phyloP scores from a whole-genome alignment of 2,113 vertebrate genomes.

The Prolemur simus region DNA sequence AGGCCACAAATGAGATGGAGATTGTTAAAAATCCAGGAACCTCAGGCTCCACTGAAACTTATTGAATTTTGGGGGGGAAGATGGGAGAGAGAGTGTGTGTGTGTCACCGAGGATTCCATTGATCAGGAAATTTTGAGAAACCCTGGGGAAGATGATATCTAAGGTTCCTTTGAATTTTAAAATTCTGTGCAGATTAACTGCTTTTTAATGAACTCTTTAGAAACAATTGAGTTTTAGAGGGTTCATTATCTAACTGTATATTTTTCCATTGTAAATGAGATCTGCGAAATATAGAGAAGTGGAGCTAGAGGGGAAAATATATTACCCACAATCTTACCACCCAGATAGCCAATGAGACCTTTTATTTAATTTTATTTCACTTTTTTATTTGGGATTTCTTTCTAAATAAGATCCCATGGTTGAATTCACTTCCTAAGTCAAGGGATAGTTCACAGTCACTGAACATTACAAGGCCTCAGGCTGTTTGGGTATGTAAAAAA shows the following conservation, averaged over 20 bases:
- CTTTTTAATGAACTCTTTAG: constrained; percentile 35
- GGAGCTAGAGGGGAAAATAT: background rate
- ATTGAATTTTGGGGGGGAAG: background rate
- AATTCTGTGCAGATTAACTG: constrained; percentile 8
- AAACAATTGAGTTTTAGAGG: background rate
- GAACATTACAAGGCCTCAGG: background rate
- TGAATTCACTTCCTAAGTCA: background rate
- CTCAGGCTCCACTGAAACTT: background rate
- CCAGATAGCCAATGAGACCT: background rate
- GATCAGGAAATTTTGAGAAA: background rate
- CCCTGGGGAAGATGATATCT: background rate
- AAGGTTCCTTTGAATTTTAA: constrained; percentile 6
- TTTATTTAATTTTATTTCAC: background rate
- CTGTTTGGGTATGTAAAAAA: background rate
- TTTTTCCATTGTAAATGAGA: constrained; percentile 42
- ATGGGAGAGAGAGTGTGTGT: background rate
- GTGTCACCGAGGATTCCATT: background rate
- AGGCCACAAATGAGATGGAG: background rate
- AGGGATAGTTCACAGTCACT: background rate
- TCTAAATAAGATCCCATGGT: background rate
- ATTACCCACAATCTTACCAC: background rate
- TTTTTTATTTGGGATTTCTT: background rate
- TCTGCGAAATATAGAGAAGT: background rate
- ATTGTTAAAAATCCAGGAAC: background rate
- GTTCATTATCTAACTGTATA: background rate